Base-by-base conservation (phyloP, 2,888 invertebrate genomes). In the Cataglyphis albicans region DNA sequence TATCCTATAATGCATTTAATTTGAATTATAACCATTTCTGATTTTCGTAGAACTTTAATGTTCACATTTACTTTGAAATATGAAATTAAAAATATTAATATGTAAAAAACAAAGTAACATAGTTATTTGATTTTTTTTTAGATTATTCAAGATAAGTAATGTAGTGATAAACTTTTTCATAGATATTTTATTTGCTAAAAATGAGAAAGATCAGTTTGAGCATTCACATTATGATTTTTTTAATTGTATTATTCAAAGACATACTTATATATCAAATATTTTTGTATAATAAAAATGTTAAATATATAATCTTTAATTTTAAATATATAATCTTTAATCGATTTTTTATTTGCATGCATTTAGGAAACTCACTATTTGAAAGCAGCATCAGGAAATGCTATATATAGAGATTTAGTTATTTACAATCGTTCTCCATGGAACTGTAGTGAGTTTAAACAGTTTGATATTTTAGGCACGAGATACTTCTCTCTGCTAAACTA, bases 391-490 rank as follows among this genome's bases (percentile, higher is more conserved):
- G 10, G 3, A 61, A 74, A 32, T 41, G 29, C 6, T 59, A 73
- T 29, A 44, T 41, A 73, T 59, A 59, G 18, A 38, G 6, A 29
- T 41, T 29, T 73, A 41, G 12, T 73, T 74, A 6, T 32, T 32
- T 44, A 61, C 1, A 61, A 48, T 74, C 32, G 32, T 12, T n/a
- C 15, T 25, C 12, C n/a, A n/a, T 21, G 21, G 6, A 57, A 9
- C 15, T 6, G 0, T 32, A 32, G 32, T 32, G 32, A 41, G 29
- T 61, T 41, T 57, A 25, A 29, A 73, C 7, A 41, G 10, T 63
- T 63, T 48, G 35, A 18, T 64, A 75, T 75, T 75, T 75, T 64
- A 0, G 3, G 32, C 25, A 48, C 6, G 0, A 64, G 3, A 75
- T 64, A 35, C n/a, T 35, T 57, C 25, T 25, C 1, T 35, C 18